Evolutionary conservation across 2,113 vertebrate species (phyloP).

Genomic region (Pardalotus punctatus): DNA sequence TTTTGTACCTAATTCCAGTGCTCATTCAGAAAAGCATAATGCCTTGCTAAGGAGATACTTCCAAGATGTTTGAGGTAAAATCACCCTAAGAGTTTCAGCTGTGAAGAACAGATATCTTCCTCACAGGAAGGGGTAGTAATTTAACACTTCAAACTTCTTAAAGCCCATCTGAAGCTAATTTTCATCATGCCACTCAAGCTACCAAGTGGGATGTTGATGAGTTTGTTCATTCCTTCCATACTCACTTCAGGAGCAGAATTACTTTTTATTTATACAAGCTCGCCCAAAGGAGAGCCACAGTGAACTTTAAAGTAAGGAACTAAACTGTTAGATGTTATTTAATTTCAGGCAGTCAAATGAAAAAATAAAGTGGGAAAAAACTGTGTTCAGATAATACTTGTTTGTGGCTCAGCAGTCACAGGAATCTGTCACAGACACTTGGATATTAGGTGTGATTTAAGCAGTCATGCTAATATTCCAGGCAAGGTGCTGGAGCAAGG

Average conservation of each 20-base stretch:
- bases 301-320: background rate
- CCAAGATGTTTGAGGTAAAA: background rate
- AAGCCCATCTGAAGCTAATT: background rate
- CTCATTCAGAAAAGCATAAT: background rate
- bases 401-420: background rate
- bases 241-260: background rate
- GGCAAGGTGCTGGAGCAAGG: background rate
- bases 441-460: background rate
- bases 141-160: background rate
- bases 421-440: background rate
- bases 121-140: background rate
- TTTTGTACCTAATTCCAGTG: background rate
- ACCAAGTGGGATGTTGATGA: background rate
- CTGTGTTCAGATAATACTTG: background rate
- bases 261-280: background rate
- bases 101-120: background rate
- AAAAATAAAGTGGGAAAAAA: background rate
- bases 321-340: background rate
- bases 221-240: background rate
- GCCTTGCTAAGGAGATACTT: background rate
- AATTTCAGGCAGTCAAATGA: background rate
- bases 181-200: background rate
- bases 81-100: background rate
- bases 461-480: background rate
- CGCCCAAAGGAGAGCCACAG: background rate